A percentile compares a stretch with the other conserved stretches of the same genome.
These are phyloP conservation scores for Campoletis raptor DNA, from an alignment of 2,888 invertebrate species.

Conservation along the genomic window DNA sequence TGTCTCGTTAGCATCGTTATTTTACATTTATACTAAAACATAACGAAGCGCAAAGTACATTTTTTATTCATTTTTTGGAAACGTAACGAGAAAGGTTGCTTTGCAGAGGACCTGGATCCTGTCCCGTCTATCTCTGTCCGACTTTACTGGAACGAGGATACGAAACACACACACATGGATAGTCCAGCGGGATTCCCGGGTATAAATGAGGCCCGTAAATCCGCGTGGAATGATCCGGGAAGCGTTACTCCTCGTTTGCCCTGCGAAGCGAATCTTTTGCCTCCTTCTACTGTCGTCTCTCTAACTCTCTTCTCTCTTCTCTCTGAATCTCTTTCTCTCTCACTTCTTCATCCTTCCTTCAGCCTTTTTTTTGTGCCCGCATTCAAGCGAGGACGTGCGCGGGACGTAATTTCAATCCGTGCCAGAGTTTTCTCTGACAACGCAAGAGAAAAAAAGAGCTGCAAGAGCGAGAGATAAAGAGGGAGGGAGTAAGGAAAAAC, in stretches of 20 bases:
- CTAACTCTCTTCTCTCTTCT: slow-evolving; percentile 33
- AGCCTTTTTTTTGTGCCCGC: slow-evolving; percentile 35
- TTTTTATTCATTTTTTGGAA: slow-evolving; percentile 20
- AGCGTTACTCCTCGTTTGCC: slow-evolving; percentile 67
- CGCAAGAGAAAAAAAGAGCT: slow-evolving; percentile 37
- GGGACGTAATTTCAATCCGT: slow-evolving; percentile 67
- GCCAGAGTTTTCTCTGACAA: slow-evolving; percentile 53
- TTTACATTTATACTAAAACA: slow-evolving; percentile 40
- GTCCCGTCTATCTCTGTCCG: slow-evolving; percentile 25
- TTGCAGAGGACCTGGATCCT: background rate
- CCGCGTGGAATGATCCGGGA: slow-evolving; percentile 66
- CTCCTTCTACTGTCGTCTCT: slow-evolving; percentile 2
- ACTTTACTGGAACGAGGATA: slow-evolving; percentile 47
- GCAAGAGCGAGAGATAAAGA: slow-evolving; percentile 41
- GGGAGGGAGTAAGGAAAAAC: slow-evolving; percentile 31
- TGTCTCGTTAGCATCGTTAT: slow-evolving; percentile 32
- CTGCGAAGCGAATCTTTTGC: slow-evolving; percentile 66
- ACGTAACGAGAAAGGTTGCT: slow-evolving; percentile 42
- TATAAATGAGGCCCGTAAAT: slow-evolving; percentile 68
- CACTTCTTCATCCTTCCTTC: slow-evolving; percentile 36
- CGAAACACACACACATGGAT: slow-evolving; percentile 28
- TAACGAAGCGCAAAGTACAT: background rate
- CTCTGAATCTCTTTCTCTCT: slow-evolving; percentile 35
- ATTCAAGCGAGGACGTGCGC: slow-evolving; percentile 36
- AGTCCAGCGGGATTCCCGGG: slow-evolving; percentile 43